Evolutionary conservation across 35 echinoderm and acorn worm species (phyloP).

Genomic region (Anneissia japonica): DNA sequence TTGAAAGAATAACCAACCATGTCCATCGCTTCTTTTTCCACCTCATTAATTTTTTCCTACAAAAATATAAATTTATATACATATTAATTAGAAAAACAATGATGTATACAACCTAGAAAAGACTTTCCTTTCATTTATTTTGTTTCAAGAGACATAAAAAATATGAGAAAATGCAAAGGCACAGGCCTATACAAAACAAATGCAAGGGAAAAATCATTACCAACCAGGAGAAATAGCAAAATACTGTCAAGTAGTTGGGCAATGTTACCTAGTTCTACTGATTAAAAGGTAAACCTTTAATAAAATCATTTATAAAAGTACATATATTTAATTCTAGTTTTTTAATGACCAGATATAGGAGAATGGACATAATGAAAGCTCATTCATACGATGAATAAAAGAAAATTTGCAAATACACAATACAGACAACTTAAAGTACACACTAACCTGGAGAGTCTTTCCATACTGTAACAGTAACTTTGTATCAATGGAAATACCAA

Average conservation of each 20-base stretch:
- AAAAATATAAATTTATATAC: background rate
- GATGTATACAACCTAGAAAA: too few species aligned
- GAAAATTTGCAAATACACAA: too few species aligned
- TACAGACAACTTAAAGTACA: too few species aligned
- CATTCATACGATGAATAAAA: too few species aligned
- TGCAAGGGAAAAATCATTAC: background rate
- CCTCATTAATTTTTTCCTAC: slow-evolving; percentile 23
- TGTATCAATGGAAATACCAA: background rate
- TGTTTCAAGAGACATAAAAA: background rate
- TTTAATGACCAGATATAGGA: too few species aligned
- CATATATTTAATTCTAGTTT: too few species aligned
- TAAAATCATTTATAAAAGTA: too few species aligned
- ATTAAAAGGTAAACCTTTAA: too few species aligned
- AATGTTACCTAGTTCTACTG: too few species aligned
- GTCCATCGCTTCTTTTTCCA: slow-evolving; percentile 46
- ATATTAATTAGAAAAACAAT: background rate
- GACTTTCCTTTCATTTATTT: too few species aligned
- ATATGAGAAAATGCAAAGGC: background rate
- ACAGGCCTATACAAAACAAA: background rate
- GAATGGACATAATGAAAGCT: too few species aligned
- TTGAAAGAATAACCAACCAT: slow-evolving; percentile 62
- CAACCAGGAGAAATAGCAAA: background rate
- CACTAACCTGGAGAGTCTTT: background rate
- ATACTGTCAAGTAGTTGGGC: too few species aligned
- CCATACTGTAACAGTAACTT: background rate